Evolutionary conservation across 2,888 invertebrate species (phyloP), one percentile per base, ranked within the genome.

Genomic region (Rambutsinella grinnellia): DNA sequence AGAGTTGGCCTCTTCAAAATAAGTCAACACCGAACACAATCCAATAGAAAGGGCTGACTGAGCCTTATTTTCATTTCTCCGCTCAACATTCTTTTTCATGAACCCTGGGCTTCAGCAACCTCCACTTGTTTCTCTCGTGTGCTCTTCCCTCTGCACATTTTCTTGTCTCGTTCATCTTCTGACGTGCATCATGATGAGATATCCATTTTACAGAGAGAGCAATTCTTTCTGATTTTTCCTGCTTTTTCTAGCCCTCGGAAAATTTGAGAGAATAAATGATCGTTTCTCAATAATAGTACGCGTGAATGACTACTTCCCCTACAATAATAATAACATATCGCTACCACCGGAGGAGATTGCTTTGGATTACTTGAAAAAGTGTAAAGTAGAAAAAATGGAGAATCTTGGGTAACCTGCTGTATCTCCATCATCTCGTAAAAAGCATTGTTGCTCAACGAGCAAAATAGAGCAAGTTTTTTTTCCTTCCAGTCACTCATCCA

Each of bases 151-250:
- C 44, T 67, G 28, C 6, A 49, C 49, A 27, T 27, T 27, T 19
- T 47, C 17, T 3, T 46, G 23, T 36, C 60, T 60, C 46, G 8
- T 24, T 46, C 60, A 36, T 36, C 56, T 27, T 21, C 68, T 75
- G 67, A 57, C 67, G 62, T 74, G 67, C 74, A 74, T 67, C 56
- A 68, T 68, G 75, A 74, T 67, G 74, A 67, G 74, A 61, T 75
- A 68, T 15, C 44, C 51, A 28, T 47, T 21, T 17, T 26, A 36
- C 23, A 17, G 17, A 28, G 53, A 21, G 19, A 26, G 51, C 15
- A 58, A 19, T n/a, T n/a, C n/a, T n/a, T n/a, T n/a, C n/a, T n/a
- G n/a, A n/a, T n/a, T n/a, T n/a, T n/a, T n/a, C n/a, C n/a, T n/a
- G n/a, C n/a, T n/a, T n/a, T n/a, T n/a, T n/a, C n/a, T n/a, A n/a